Evolutionary conservation across 2,113 vertebrate genomes (phyloP).

Genomic region (Bufo bufo): DNA sequence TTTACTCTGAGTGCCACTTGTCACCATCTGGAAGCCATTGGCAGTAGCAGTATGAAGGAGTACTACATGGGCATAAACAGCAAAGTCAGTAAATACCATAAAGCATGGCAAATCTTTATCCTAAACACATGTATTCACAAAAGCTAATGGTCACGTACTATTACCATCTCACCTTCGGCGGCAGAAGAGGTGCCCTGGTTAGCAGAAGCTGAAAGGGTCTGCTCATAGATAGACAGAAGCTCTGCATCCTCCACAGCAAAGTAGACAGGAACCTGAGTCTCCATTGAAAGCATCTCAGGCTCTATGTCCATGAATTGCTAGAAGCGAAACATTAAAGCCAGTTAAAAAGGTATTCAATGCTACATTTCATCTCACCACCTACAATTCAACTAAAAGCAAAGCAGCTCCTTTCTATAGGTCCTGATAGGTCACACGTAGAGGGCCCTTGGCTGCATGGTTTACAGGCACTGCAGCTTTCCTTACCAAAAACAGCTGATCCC

Average conservation of each 20-base stretch:
- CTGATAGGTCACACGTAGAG: too few species aligned
- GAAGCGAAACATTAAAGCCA: not conserved
- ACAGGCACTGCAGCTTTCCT: too few species aligned
- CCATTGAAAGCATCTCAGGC: conserved; percentile 94
- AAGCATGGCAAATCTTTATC: not conserved
- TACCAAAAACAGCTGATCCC: too few species aligned
- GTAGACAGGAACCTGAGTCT: conserved; percentile 95
- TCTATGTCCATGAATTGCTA: conserved; percentile 99
- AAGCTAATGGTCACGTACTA: not conserved
- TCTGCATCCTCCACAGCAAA: conserved; percentile 95
- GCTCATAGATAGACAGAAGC: conserved; percentile 92
- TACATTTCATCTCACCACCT: not conserved
- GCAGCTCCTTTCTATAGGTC: not conserved
- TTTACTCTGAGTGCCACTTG: conserved; percentile 95
- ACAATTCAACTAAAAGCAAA: not conserved
- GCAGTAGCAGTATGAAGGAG: conserved; percentile 94
- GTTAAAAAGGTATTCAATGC: not conserved
- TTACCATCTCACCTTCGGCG: conserved; percentile 82
- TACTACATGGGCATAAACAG: conserved; percentile 71
- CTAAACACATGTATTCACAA: not conserved
- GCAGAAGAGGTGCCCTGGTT: conserved; percentile 89
- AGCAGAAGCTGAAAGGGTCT: conserved; percentile 89
- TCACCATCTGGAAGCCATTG: conserved; percentile 99
- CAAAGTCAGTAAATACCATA: not conserved
- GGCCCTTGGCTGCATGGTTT: too few species aligned